Base-by-base conservation (phyloP, 1,140 invertebrate genomes). In the Eriosoma lanigerum region DNA sequence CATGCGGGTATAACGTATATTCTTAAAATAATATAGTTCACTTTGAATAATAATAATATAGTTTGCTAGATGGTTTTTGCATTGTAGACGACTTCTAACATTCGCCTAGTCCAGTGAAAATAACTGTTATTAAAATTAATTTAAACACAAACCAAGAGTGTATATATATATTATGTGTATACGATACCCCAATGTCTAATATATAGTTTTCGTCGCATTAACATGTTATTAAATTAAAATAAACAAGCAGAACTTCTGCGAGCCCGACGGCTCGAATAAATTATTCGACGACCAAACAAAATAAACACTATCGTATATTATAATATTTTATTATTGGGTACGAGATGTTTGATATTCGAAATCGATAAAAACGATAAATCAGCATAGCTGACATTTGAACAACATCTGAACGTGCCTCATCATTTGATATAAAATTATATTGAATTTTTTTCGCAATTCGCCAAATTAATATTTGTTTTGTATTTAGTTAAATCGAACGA, bases 171-270 rank as follows among this genome's bases (percentile, higher is more conserved):
- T 4, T 38, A 38, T 38, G 8, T n/a, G n/a, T n/a, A n/a, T n/a
- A n/a, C n/a, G n/a, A n/a, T n/a, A n/a, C n/a, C n/a, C n/a, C n/a
- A n/a, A n/a, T n/a, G n/a, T n/a, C n/a, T n/a, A n/a, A 38, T 4
- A 38, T 38, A 68, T 9, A 68, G 66, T 68, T 48, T 48, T 68
- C 44, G 44, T 17, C 21, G 66, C 38, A 48, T 68, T 68, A 68
- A 68, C 66, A 46, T 68, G 66, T 68, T 68, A 68, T 68, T 68
- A 68, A 68, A 68, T 68, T 68, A 46, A 24, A 48, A 68, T 68
- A 46, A 68, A 68, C 66, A 68, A 48, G 66, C 44, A 21, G 26
- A 48, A 68, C 66, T 24, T 68, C 19, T 44, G 66, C 46, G 21
- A 68, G 66, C 66, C 62, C 66, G 66, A 24, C 44, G 66, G 66